Evolutionary conservation across 2,888 invertebrate genomes (phyloP), one percentile per base, ranked within the genome.

Genomic region (Aromia moschata): DNA sequence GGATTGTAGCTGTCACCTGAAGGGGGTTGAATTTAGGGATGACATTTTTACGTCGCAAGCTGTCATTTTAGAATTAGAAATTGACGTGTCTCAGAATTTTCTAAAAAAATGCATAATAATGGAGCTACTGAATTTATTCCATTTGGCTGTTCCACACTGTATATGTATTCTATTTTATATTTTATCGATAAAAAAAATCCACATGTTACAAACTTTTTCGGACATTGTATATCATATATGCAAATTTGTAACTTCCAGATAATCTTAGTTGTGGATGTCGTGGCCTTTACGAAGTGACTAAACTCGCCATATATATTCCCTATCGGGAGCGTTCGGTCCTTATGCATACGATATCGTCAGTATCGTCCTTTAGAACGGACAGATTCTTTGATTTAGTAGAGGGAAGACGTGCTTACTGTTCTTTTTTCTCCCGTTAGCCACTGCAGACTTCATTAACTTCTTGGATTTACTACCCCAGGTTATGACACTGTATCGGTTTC

Each of bases 231-330:
- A 40, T 49, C 49, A 49, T 15, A n/a, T 36, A 60, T 57, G 64
- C 49, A 64, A 64, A 64, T 62, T 60, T 55, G 16, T 18, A 45
- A 64, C 65, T 61, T 66, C 58, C 46, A 67, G 68, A 70, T 70
- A 63, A 71, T 70, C 69, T 69, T 69, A 58, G 64, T 66, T 41
- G 10, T 4, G 43, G 51, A 54, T 51, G 43, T 46, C 51, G 33
- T 47, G 58, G 43, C 52, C 64, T 62, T 57, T 43, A 43, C 52
- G 58, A 65, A 70, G 63, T 70, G 70, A 72, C 70, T 73, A 73
- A 73, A 72, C 70, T 71, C 64, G 64, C 68, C 71, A 72, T 73
- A 73, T 73, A 73, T 73, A 70, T 71, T 71, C 71, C 61, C 56
- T 71, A 71, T 71, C 71, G 65, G 65, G 56, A 67, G 65, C 65